Percentiles rank a stretch among this genome's conserved stretches.
Conservation (phyloP, 2,888 invertebrate genomes). For the Lepidochitona cinerea region DNA sequence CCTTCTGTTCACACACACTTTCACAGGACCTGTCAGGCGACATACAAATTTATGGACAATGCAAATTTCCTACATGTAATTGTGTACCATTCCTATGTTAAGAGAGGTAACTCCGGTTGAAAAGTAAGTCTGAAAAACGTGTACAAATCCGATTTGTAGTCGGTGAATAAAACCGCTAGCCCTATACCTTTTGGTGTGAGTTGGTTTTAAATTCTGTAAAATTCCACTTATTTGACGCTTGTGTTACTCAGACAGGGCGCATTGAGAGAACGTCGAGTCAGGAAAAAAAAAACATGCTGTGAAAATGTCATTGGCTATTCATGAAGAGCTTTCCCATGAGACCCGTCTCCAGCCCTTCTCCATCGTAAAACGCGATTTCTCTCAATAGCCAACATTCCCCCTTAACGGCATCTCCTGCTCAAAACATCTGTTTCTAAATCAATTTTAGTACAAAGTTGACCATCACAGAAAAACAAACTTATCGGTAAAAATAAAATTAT, state of each 20-base stretch:
- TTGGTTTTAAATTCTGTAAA: constrained; percentile 6
- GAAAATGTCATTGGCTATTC: constrained; percentile 8
- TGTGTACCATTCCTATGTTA: too few relatives aligned
- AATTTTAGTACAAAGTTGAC: background rate
- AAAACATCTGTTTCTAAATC: constrained; percentile 2
- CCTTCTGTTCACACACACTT: background rate
- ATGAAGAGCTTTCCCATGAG: background rate
- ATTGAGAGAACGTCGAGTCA: background rate
- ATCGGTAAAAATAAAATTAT: too few relatives aligned
- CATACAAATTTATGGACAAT: constrained; percentile 7
- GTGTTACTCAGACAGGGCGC: background rate
- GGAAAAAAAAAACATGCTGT: background rate
- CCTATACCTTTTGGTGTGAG: background rate
- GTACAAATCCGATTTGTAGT: background rate
- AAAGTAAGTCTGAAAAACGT: background rate
- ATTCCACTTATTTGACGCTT: background rate
- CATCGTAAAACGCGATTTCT: background rate
- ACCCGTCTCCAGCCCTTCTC: background rate
- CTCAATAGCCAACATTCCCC: background rate
- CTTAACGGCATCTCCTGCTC: background rate
- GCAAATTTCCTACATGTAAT: background rate
- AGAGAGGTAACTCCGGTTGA: too few relatives aligned
- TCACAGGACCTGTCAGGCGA: background rate
- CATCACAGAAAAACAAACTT: background rate
- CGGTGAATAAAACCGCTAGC: background rate